These are phyloP conservation scores for Bombus sibiricus DNA, from an alignment of 1,140 invertebrate species.

Conservation along the genomic window DNA sequence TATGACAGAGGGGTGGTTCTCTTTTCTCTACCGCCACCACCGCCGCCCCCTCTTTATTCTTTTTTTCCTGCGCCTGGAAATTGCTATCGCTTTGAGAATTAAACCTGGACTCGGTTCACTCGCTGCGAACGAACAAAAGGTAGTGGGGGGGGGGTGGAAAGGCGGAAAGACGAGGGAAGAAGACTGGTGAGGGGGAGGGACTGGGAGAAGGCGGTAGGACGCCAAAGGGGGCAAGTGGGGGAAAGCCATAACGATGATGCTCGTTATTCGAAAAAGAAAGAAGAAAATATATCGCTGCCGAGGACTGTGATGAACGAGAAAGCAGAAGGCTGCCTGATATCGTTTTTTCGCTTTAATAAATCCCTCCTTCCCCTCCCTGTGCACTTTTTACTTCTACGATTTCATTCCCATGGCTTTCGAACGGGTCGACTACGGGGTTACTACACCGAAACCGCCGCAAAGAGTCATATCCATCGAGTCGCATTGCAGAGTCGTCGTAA, in stretches of 20 bases:
- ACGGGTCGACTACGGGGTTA: neutral
- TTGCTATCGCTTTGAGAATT: constrained; percentile 70
- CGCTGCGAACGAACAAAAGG: constrained; percentile 58
- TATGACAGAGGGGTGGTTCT: constrained; percentile 36
- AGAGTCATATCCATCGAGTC: constrained; percentile 9
- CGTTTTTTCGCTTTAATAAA: constrained; percentile 66
- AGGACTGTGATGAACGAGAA: constrained; percentile 48
- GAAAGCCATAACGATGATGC: constrained; percentile 60
- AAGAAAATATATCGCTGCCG: constrained; percentile 45
- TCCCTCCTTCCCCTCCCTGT: constrained; percentile 15
- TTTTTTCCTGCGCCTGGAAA: constrained; percentile 57
- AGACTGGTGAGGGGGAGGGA: neutral
- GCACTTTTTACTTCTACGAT: constrained; percentile 24
- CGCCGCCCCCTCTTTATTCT: constrained; percentile 32
- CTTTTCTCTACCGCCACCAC: constrained; percentile 20
- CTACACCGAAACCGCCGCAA: neutral
- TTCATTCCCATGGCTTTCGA: constrained; percentile 46
- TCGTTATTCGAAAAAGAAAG: constrained; percentile 57
- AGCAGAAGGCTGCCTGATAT: constrained; percentile 58
- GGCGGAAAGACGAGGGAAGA: constrained; percentile 30
- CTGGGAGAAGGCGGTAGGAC: constrained; percentile 2
- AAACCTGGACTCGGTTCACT: constrained; percentile 62
- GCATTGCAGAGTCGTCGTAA: constrained; percentile 22
- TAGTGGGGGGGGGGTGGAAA: constrained; percentile 12
- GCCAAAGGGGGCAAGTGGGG: constrained; percentile 2